Base-by-base conservation (phyloP, 2,888 invertebrate species). In the Phania funesta region DNA sequence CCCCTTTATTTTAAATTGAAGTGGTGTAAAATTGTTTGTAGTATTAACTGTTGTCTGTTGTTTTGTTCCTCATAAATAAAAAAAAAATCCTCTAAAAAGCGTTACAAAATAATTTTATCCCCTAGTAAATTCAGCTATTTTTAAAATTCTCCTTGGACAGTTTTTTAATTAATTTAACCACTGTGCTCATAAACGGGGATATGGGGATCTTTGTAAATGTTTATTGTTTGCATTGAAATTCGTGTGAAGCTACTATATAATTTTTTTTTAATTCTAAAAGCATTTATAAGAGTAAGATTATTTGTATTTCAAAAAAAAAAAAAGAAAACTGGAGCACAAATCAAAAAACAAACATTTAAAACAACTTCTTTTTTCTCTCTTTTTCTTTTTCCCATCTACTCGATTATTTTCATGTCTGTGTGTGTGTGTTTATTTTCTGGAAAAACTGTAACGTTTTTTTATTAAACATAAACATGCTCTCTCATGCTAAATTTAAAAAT, bases 341-440 rank as follows among this genome's bases (percentile, higher is more conserved):
- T 50, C 5, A 16, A 58, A 58, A 48, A 52, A 56, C n/a, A 41
- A 68, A 60, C 6, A 60, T 50, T 60, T 60, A 74, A 62, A 70
- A 81, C 62, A 68, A 62, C 52, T 41, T 78, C 84, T 83, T 83
- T 75, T 73, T 85, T 85, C 64, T 85, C 62, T 84, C 56, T 84
- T 73, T 79, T 80, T 84, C 38, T 68, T 75, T 78, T 75, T 65
- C 58, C 35, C 71, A 78, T 68, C 20, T 68, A 73, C 38, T 70
- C 20, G 54, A 60, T 70, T 77, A 76, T 73, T 80, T 71, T 76
- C 64, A 68, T 83, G 70, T 83, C 29, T 76, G 70, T 83, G 79
- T 68, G n/a, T n/a, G n/a, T n/a, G n/a, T n/a, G n/a, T n/a, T 76
- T 70, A 64, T 76, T 50, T 70, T 68, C 50, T 67, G 62, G 64